Conservation (phyloP, 2,797 vertebrate genomes). For the Manis crassicaudata region DNA sequence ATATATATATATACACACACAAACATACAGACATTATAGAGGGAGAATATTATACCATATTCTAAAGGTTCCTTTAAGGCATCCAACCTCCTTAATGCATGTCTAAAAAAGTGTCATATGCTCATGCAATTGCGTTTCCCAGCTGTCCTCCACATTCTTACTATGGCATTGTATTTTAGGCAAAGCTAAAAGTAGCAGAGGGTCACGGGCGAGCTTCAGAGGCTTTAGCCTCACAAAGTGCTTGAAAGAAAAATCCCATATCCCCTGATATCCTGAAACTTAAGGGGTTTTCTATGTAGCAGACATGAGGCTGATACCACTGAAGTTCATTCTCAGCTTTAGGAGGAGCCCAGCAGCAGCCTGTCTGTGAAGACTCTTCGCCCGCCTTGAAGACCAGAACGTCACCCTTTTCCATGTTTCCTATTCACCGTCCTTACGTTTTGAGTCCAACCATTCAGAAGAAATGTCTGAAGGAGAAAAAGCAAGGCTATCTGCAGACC, state of each 20-base stretch:
- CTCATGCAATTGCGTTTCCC: neutral
- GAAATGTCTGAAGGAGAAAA: neutral
- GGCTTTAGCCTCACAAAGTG: neutral
- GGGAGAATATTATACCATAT: neutral
- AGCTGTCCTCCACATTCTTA: conserved; percentile 43
- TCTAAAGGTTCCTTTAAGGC: conserved; percentile 26
- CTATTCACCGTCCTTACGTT: neutral
- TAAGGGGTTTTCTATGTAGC: neutral
- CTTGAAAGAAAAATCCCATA: neutral
- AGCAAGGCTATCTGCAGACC: neutral
- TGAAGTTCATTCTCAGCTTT: neutral
- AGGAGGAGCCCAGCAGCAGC: neutral
- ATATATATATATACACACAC: too few species aligned
- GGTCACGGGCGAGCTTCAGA: neutral
- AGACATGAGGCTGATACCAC: neutral
- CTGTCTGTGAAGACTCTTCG: neutral
- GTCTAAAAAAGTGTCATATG: neutral
- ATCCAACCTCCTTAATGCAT: neutral
- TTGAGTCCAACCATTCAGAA: neutral
- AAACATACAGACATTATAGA: neutral
- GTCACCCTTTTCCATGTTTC: neutral
- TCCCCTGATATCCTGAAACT: neutral
- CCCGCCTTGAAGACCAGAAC: neutral
- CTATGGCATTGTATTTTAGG: neutral
- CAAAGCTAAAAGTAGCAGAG: conserved; percentile 40